Base-by-base conservation (phyloP, 2,888 invertebrate species). In the Pachymerium ferrugineum region DNA sequence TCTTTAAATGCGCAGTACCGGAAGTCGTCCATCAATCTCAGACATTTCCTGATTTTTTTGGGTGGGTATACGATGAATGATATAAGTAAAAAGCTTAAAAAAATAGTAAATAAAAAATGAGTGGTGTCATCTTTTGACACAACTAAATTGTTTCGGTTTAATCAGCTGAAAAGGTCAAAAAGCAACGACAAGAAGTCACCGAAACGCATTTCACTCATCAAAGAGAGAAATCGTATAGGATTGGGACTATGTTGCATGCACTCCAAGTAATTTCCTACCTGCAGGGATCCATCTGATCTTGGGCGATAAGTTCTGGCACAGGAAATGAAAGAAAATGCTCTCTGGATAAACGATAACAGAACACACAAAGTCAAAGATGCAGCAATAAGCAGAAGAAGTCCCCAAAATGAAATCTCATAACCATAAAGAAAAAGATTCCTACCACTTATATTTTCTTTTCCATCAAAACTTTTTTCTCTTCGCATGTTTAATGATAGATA, bases 261-360 rank as follows among this genome's bases (percentile, higher is more conserved):
- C 47, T 47, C 47, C 47, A 47, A 47, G 47, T 47, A 47, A 47
- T 47, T 47, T 47, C 47, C 47, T 47, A 47, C 47, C 47, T 47
- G 47, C 47, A 47, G 47, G 47, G 47, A 47, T 47, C 47, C 47
- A 47, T 47, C 47, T 47, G 47, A 47, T 47, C 47, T 47, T 1
- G n/a, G 22, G 22, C 47, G 47, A 47, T 47, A 47, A 47, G 47
- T 47, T n/a, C 47, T 47, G 47, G 47, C 47, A 16, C 47, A 47
- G 47, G 47, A 47, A 47, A 47, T 47, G 47, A 47, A 47, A 47
- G 47, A 47, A 47, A 47, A 47, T 47, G 16, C 47, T 16, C 47
- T 47, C 47, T 47, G 47, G 47, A 47, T 47, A 47, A 47, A 47
- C 47, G 47, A 47, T 47, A 47, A 47, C 47, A 47, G 47, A 47